Evolutionary conservation across 2,797 vertebrate genomes (phyloP), one percentile per base, ranked within the genome.

Genomic region (Pseudomugil gertrudae): DNA sequence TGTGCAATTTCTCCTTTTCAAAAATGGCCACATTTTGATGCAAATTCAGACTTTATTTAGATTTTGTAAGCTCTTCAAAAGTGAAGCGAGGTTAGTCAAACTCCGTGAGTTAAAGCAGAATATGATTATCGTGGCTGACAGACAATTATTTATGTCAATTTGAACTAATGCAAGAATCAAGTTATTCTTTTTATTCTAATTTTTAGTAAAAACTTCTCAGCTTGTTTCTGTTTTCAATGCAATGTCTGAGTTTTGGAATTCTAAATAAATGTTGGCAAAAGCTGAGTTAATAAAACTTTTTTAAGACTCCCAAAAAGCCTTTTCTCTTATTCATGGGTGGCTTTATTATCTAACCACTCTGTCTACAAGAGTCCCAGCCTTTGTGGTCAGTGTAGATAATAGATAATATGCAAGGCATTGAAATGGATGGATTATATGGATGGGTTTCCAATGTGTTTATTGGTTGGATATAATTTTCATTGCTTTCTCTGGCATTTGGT

Each of bases 371-470:
- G 74, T 60, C 57, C 45, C 9, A 24, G 73, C 50, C 65, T 77
- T 83, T 83, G 80, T 86, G 84, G 82, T 85, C 81, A 69, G 69
- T 63, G 48, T 50, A 77, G 89, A 89, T 87, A 88, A 81, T 72
- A 74, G 66, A 87, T 84, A 79, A 88, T 81, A 79, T 82, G 77
- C 69, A 69, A 66, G 9, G 63, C 63, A 84, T 70, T 76, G 79
- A 87, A 84, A 84, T 66, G 50, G 77, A 87, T 85, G 79, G 77
- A 89, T 90, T 89, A 85, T 84, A 72, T 73, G 55, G 70, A 82
- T 56, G 69, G 33, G 72, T 83, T 88, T 66, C 76, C 63, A 81
- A 74, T 78, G 81, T 87, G 82, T 90, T 88, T 86, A 85, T 87
- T 90, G 86, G 83, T 66, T 79, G 68, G 74, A 85, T 86, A 67